Evolutionary conservation across 2,888 invertebrate species (phyloP).

Genomic region (Pseudococcus longispinus): DNA sequence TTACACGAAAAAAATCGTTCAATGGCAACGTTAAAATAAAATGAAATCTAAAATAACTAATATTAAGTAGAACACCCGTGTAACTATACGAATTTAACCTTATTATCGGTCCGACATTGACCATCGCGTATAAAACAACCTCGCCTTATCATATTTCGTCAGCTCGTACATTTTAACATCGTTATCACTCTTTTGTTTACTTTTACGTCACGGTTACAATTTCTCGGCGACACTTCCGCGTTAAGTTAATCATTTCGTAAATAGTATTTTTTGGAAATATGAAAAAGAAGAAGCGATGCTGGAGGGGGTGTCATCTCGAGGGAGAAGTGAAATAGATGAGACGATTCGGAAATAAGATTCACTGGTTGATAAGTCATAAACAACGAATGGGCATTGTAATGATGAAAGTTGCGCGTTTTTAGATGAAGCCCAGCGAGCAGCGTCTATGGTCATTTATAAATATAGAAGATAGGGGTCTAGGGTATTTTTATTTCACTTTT

Average conservation of each 20-base stretch:
- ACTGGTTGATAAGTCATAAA: constrained; percentile 18
- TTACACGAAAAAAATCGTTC: too few relatives aligned
- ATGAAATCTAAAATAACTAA: too few relatives aligned
- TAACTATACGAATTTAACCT: too few relatives aligned
- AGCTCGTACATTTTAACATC: background rate
- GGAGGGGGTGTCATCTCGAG: background rate
- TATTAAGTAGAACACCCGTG: too few relatives aligned
- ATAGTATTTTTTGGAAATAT: background rate
- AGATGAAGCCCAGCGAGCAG: background rate
- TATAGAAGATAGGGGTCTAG: background rate
- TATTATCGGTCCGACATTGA: background rate
- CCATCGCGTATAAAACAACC: background rate
- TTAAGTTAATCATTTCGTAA: background rate
- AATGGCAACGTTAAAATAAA: too few relatives aligned
- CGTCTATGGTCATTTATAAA: constrained; percentile 1
- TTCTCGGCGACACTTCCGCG: background rate
- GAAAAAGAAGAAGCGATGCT: background rate
- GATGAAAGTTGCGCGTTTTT: constrained; percentile 17
- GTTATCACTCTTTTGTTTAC: background rate
- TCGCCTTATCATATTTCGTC: background rate
- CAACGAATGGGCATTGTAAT: background rate
- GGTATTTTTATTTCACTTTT: background rate
- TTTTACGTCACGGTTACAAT: background rate
- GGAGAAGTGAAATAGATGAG: background rate
- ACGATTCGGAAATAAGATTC: background rate